Evolutionary conservation across 2,888 invertebrate genomes (phyloP).

Genomic region (Sarcophaga caerulescens): DNA sequence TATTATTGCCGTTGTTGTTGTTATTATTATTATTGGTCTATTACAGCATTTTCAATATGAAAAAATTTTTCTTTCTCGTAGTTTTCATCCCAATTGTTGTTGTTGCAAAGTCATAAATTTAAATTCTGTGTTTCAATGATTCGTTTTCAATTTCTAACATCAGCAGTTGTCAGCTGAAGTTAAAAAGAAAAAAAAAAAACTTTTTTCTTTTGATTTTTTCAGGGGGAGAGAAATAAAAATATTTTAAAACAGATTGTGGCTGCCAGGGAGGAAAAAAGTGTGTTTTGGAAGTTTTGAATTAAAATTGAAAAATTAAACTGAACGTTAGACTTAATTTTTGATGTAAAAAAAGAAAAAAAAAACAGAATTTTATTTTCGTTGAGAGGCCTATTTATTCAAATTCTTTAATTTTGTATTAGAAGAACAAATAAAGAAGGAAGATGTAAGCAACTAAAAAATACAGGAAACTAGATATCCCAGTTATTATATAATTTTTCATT

Average conservation of each 20-base stretch:
- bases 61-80: neutral
- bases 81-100: slow-evolving; percentile 38
- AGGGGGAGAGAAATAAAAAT: neutral
- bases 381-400: too few species aligned
- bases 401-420: too few species aligned
- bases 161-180: slow-evolving; percentile 43
- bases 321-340: too few species aligned
- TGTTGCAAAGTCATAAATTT: neutral
- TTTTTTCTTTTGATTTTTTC: neutral
- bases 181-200: neutral
- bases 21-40: neutral
- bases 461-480: too few species aligned
- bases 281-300: neutral
- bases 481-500: too few species aligned
- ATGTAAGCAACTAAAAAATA: too few species aligned
- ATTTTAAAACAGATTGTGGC: slow-evolving; percentile 14
- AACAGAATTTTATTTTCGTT: too few species aligned
- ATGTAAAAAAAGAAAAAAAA: too few species aligned
- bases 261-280: neutral
- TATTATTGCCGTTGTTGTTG: neutral
- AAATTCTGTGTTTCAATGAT: slow-evolving; percentile 9
- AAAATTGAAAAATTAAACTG: neutral
- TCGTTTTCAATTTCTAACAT: slow-evolving; percentile 26
- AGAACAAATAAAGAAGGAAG: too few species aligned
- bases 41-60: neutral